Conservation (phyloP, 2,113 vertebrate species). For the Podarcis cretensis region DNA sequence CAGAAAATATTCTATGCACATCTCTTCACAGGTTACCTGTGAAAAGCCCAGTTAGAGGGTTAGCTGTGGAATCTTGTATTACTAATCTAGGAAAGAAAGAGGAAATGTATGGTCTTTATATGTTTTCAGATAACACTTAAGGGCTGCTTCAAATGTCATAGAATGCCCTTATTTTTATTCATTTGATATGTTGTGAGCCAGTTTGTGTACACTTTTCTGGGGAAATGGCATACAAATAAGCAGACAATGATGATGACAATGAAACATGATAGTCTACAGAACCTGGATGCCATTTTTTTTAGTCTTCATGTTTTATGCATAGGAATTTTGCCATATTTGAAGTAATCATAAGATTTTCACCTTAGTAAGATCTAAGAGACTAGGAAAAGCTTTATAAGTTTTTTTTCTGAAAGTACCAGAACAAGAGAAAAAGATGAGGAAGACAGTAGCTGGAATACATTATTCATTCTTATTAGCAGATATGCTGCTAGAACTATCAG, state of each 20-base stretch:
- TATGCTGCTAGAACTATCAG: conserved; percentile 27
- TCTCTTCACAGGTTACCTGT: background rate
- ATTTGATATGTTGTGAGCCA: too few species aligned
- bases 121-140: background rate
- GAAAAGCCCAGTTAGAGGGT: background rate
- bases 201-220: too few species aligned
- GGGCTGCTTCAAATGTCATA: background rate
- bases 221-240: too few species aligned
- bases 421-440: conserved; percentile 29
- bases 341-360: background rate
- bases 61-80: background rate
- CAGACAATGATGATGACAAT: background rate
- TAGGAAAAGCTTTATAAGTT: background rate
- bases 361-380: background rate
- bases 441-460: conserved; percentile 8
- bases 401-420: conserved; percentile 39
- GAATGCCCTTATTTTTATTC: too few species aligned
- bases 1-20: too few species aligned
- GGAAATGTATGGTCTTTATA: background rate
- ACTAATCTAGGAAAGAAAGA: background rate
- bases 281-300: background rate
- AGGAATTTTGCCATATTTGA: background rate
- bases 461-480: conserved; percentile 27
- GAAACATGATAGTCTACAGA: background rate
- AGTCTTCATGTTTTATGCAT: background rate